A percentile compares a stretch with the other conserved stretches of the same genome.
phyloP scores from a whole-genome alignment of 2,888 invertebrate genomes.

The Therioaphis trifolii region DNA sequence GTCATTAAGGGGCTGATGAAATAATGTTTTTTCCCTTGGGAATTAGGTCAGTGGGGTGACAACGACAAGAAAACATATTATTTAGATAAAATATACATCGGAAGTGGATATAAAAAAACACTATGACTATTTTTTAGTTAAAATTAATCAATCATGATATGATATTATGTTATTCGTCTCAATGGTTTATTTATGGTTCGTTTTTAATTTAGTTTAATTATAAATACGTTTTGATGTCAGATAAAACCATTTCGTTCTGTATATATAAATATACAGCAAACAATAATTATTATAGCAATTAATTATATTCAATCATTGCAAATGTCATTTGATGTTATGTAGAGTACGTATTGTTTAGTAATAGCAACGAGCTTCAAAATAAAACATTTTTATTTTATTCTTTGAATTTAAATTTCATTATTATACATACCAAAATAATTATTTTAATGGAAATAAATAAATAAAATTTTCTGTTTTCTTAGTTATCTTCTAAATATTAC shows the following conservation, averaged over 20 bases:
- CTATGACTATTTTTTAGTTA: not conserved
- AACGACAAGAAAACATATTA: conserved; percentile 23
- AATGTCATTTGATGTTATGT: not conserved
- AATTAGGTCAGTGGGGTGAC: conserved; percentile 56
- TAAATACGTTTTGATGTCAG: not conserved
- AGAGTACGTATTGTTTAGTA: not conserved
- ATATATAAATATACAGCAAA: not conserved
- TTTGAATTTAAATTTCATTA: no score
- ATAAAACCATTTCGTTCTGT: not conserved
- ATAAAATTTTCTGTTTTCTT: no score
- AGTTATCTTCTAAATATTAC: no score
- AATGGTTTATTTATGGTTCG: not conserved
- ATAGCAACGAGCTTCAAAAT: not conserved
- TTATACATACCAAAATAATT: no score
- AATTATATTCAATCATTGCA: not conserved
- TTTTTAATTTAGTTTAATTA: not conserved
- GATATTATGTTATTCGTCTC: not conserved
- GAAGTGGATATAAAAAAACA: not conserved
- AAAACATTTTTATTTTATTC: no score
- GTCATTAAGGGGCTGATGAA: conserved; percentile 35
- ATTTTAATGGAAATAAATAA: no score
- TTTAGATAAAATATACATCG: not conserved
- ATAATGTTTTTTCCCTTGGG: conserved; percentile 54
- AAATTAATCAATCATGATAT: not conserved
- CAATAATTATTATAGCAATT: not conserved